Percentiles rank a stretch among this genome's conserved stretches.
phyloP scores from a whole-genome alignment of 2,797 vertebrate genomes.

The Apogon talboti region DNA sequence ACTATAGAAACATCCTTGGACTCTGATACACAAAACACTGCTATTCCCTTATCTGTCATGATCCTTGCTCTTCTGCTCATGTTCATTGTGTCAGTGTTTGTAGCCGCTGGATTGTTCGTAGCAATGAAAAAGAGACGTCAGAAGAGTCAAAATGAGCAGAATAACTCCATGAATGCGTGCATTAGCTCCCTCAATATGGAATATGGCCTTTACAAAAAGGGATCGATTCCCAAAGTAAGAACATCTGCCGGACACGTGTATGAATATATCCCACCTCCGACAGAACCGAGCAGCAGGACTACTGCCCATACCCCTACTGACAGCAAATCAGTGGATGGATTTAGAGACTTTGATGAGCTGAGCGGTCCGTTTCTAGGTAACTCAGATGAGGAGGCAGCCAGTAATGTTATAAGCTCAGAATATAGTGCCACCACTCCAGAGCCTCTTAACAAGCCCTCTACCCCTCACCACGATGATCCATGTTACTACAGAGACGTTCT shows the following conservation, averaged over 20 bases:
- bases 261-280: conserved; percentile 92
- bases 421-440: conserved; percentile 93
- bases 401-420: conserved; percentile 87
- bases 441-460: conserved; percentile 88
- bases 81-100: conserved; percentile 94
- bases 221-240: conserved; percentile 89
- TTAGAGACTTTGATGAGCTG: conserved; percentile 93
- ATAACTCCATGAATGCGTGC: conserved; percentile 92
- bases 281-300: conserved; percentile 88
- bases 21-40: conserved; percentile 81
- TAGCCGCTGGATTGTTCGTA: conserved; percentile 94
- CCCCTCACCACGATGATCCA: conserved; percentile 88
- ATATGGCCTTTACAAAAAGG: conserved; percentile 92
- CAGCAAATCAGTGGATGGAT: conserved; percentile 88
- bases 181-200: conserved; percentile 97
- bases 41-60: conserved; percentile 94
- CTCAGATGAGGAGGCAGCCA: conserved; percentile 87
- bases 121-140: conserved; percentile 91
- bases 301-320: conserved; percentile 86
- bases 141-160: conserved; percentile 90
- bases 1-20: conserved; percentile 87
- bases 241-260: conserved; percentile 94
- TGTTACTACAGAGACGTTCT: conserved; percentile 92
- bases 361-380: conserved; percentile 88
- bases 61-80: conserved; percentile 95